Conservation (phyloP, 2,888 invertebrate genomes). For the Pelosia muscerda region DNA sequence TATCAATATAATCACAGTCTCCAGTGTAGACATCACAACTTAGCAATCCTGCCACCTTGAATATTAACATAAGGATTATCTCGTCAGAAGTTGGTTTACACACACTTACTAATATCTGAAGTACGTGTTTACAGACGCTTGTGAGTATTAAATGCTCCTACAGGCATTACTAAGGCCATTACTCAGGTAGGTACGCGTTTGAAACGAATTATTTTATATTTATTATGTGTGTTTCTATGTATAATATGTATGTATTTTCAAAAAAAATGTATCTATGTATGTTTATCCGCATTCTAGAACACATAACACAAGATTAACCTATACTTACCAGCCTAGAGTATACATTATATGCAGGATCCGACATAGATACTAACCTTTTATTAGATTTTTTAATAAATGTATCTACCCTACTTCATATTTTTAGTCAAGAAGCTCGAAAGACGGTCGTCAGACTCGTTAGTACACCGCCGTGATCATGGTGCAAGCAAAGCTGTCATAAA, state of each 20-base stretch:
- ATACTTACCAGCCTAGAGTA: too few relatives aligned
- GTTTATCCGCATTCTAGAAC: too few relatives aligned
- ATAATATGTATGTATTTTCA: too few relatives aligned
- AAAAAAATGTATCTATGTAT: too few relatives aligned
- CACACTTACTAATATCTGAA: conserved; percentile 46
- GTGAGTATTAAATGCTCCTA: conserved; percentile 43
- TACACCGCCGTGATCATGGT: too few relatives aligned
- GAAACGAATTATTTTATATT: too few relatives aligned
- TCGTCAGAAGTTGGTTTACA: conserved; percentile 45
- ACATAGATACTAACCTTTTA: not conserved
- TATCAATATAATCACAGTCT: conserved; percentile 4
- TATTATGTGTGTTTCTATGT: too few relatives aligned
- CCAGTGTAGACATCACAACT: conserved; percentile 8
- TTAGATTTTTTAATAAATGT: not conserved
- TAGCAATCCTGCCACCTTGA: conserved; percentile 36
- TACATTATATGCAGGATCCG: not conserved
- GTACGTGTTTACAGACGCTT: conserved; percentile 47
- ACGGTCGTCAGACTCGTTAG: too few relatives aligned
- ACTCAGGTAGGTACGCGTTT: not conserved
- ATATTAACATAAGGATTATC: conserved; percentile 54
- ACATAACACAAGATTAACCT: too few relatives aligned
- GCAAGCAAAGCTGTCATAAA: too few relatives aligned
- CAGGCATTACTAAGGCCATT: conserved; percentile 36
- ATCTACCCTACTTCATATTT: too few relatives aligned
- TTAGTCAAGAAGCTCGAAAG: too few relatives aligned